Conservation (phyloP, 2,888 invertebrate species). For the Beris chalybata region DNA sequence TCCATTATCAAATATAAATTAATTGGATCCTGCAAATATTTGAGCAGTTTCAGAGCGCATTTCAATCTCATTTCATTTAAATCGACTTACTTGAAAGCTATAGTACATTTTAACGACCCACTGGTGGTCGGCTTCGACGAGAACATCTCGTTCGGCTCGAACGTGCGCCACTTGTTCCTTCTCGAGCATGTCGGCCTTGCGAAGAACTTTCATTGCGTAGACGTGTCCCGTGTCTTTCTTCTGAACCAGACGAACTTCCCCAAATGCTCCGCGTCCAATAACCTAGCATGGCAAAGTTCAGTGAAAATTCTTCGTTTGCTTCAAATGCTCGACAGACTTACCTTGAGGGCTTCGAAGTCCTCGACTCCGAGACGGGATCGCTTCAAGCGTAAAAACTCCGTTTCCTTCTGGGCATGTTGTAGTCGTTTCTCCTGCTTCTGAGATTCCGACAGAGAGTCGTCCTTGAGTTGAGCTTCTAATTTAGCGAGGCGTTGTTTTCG, state of each 20-base stretch:
- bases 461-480: slow-evolving; percentile 94
- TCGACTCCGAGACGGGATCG: slow-evolving; percentile 94
- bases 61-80: background rate
- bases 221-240: slow-evolving; percentile 99
- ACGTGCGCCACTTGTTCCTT: slow-evolving; percentile 99
- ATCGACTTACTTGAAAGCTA: slow-evolving; percentile 73
- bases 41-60: background rate
- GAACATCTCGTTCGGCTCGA: slow-evolving; percentile 94
- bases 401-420: slow-evolving; percentile 98
- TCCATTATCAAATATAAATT: slow-evolving; percentile 99
- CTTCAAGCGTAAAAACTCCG: slow-evolving; percentile 95
- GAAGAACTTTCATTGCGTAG: slow-evolving; percentile 99
- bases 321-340: background rate
- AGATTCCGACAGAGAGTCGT: slow-evolving; percentile 90
- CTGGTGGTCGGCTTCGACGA: slow-evolving; percentile 99
- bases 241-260: slow-evolving; percentile 95
- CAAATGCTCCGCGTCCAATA: slow-evolving; percentile 90
- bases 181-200: slow-evolving; percentile 98
- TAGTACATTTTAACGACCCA: slow-evolving; percentile 99
- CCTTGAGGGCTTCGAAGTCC: slow-evolving; percentile 96
- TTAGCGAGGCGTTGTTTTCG: slow-evolving; percentile 92
- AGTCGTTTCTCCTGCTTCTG: slow-evolving; percentile 85
- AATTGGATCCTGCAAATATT: slow-evolving; percentile 78
- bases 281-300: slow-evolving; percentile 56
- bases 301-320: background rate